These are phyloP conservation scores for Hyperoodon ampullatus DNA, from an alignment of 2,113 vertebrate genomes.

Conservation along the genomic window DNA sequence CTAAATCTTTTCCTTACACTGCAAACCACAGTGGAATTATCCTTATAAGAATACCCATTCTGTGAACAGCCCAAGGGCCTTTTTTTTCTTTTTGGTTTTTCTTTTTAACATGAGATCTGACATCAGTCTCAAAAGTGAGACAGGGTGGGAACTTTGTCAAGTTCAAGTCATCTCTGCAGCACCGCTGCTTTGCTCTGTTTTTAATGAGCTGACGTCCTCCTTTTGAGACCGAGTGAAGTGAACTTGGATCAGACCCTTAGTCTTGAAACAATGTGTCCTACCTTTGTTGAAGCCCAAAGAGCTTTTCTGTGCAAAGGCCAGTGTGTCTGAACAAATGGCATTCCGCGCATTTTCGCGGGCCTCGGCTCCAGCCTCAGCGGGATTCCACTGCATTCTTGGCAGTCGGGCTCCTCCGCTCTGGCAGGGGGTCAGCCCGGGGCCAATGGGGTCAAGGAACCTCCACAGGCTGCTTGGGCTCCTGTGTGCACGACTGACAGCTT, in stretches of 20 bases:
- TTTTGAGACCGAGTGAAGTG: conserved; percentile 66
- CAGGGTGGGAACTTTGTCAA: conserved; percentile 70
- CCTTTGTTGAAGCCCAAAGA: conserved; percentile 71
- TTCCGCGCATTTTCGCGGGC: conserved; percentile 68
- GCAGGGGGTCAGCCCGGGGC: conserved; percentile 70
- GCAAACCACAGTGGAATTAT: neutral
- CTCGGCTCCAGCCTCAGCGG: conserved; percentile 69
- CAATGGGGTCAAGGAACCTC: conserved; percentile 70
- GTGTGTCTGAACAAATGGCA: conserved; percentile 72
- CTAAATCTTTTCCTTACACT: neutral
- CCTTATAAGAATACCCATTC: neutral
- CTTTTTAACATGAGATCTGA: conserved; percentile 10
- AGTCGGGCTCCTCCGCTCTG: conserved; percentile 63
- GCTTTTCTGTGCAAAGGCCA: conserved; percentile 68
- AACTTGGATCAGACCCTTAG: conserved; percentile 72
- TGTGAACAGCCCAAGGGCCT: neutral
- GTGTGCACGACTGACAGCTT: neutral
- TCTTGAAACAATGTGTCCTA: conserved; percentile 64
- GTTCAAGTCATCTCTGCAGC: conserved; percentile 68
- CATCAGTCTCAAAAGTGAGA: conserved; percentile 39
- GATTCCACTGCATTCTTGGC: conserved; percentile 76
- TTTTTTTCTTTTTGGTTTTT: neutral
- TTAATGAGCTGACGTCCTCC: conserved; percentile 73
- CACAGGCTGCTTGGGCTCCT: neutral
- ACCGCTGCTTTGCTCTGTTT: conserved; percentile 1